Conservation (phyloP, 2,797 vertebrate species). For the Cetoscarus ocellatus region DNA sequence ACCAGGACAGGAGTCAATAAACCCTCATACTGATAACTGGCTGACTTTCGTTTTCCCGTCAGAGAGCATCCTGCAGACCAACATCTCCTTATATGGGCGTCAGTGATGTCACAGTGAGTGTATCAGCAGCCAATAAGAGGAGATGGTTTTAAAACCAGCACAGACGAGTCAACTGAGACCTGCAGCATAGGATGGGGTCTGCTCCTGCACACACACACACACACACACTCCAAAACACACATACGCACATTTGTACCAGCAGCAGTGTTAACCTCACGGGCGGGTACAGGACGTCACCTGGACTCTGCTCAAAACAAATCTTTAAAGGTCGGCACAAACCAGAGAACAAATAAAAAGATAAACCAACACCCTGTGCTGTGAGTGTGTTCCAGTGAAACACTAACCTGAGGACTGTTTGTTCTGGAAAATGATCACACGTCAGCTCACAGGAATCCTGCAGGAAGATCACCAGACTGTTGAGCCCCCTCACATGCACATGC, state of each 20-base stretch:
- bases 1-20: not conserved
- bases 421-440: conserved; percentile 33
- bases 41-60: not conserved
- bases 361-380: not conserved
- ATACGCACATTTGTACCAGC: not conserved
- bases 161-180: not conserved
- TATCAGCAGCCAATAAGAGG: not conserved
- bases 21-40: not conserved
- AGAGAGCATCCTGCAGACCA: not conserved
- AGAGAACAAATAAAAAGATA: not conserved
- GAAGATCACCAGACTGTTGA: not conserved
- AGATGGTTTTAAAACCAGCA: not conserved
- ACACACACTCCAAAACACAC: not conserved
- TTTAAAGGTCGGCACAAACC: not conserved
- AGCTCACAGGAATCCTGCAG: conserved; percentile 31
- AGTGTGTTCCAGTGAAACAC: conserved; percentile 21
- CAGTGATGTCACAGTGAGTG: conserved; percentile 4
- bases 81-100: conserved; percentile 3
- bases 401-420: conserved; percentile 53
- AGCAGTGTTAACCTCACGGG: not conserved
- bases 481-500: not conserved
- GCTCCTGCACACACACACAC: not conserved
- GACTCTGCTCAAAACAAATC: conserved; percentile 12
- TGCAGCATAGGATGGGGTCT: not conserved
- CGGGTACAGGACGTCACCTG: conserved; percentile 31